A percentile compares a stretch with the other conserved stretches of the same genome.
These are phyloP conservation scores for Tinea semifulvella DNA, from an alignment of 2,888 invertebrate species.

Conservation along the genomic window DNA sequence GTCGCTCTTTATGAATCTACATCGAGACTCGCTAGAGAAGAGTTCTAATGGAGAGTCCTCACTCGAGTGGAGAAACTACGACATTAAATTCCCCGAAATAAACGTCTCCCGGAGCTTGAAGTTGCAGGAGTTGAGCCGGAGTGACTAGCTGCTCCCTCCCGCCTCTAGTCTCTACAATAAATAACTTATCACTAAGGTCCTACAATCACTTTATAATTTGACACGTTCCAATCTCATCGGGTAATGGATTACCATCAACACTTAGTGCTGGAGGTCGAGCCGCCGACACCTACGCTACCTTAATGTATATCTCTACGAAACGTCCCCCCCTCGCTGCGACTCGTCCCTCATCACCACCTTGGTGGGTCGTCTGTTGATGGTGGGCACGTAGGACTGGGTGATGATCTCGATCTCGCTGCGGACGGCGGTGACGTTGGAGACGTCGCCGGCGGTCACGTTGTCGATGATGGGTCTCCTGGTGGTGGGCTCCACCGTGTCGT, in stretches of 20 bases:
- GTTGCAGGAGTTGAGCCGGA: no score
- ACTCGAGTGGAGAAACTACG: no score
- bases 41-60: no score
- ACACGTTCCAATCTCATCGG: slow-evolving; percentile 29
- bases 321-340: slow-evolving; percentile 20
- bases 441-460: slow-evolving; percentile 40
- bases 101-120: no score
- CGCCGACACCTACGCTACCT: no score
- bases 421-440: slow-evolving; percentile 25
- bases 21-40: no score
- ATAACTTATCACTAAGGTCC: slow-evolving; percentile 45
- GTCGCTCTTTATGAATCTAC: no score
- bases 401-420: slow-evolving; percentile 55
- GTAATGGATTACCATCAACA: no score
- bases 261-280: no score
- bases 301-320: no score
- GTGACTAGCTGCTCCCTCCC: no score
- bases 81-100: no score
- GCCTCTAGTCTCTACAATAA: slow-evolving; percentile 54
- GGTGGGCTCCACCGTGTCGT: slow-evolving; percentile 50
- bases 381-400: slow-evolving; percentile 48
- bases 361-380: slow-evolving; percentile 43
- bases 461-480: slow-evolving; percentile 52
- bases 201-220: slow-evolving; percentile 38
- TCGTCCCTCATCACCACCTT: slow-evolving; percentile 45